Evolutionary conservation across 1,140 invertebrate species (phyloP).

Genomic region (Drosophila biarmipes): DNA sequence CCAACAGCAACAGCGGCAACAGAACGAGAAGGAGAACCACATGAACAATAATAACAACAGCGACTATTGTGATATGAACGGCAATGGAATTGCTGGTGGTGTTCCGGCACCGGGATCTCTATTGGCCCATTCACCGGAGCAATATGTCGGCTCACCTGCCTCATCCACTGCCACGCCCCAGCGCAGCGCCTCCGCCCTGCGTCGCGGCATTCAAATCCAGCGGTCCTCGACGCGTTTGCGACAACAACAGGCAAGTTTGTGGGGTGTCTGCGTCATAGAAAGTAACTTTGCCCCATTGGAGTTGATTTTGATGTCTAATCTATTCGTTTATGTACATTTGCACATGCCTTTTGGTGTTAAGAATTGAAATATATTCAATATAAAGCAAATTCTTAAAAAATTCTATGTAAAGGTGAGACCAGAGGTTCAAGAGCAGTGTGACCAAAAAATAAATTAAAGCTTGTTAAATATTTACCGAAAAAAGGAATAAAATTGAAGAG

Average conservation of each 20-base stretch:
- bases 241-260: slow-evolving; percentile 81
- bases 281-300: not conserved
- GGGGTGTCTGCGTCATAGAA: not conserved
- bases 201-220: slow-evolving; percentile 72
- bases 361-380: no score
- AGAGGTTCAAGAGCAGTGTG: not conserved
- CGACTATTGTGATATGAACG: slow-evolving; percentile 69
- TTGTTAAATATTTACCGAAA: no score
- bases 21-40: slow-evolving; percentile 32
- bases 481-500: no score
- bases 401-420: not conserved
- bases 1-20: slow-evolving; percentile 24
- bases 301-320: no score
- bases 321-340: no score
- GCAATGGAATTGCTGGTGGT: slow-evolving; percentile 33
- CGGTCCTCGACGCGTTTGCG: slow-evolving; percentile 77
- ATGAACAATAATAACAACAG: slow-evolving; percentile 56
- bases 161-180: slow-evolving; percentile 46
- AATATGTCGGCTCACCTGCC: slow-evolving; percentile 25
- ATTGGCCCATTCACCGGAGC: not conserved
- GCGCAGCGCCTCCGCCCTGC: slow-evolving; percentile 56
- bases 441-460: not conserved
- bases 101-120: slow-evolving; percentile 6
- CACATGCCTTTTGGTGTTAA: no score
- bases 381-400: not conserved